These are phyloP conservation scores for Mesorhabditis spiculigera DNA, from an alignment of 2,888 invertebrate genomes.

Conservation along the genomic window DNA sequence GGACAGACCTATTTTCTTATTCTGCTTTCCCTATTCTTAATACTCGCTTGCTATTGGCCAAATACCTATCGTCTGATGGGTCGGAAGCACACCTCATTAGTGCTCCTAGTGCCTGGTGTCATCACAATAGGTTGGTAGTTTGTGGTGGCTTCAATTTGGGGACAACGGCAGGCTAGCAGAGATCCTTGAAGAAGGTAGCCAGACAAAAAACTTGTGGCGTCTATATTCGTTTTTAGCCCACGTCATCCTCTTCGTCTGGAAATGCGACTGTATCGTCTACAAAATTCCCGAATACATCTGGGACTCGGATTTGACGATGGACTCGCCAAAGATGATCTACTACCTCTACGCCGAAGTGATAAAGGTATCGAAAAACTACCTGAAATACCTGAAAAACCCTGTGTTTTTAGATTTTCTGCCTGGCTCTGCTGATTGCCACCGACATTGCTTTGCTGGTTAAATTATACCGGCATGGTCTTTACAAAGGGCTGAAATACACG, in stretches of 20 bases:
- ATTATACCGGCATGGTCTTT: slow-evolving; percentile 4
- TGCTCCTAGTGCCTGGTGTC: not conserved
- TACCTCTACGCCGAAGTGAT: not conserved
- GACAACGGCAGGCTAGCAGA: not conserved
- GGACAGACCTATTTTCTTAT: not conserved
- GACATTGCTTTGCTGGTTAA: slow-evolving; percentile 3
- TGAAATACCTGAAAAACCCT: not conserved
- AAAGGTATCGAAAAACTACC: not conserved
- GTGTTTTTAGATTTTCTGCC: not conserved
- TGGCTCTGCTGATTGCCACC: not conserved
- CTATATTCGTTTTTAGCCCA: not conserved
- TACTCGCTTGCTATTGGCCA: not conserved
- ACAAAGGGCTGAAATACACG: not conserved
- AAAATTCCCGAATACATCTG: not conserved
- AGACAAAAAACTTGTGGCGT: too few relatives aligned
- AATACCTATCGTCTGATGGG: not conserved
- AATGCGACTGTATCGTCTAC: not conserved
- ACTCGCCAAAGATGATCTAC: slow-evolving; percentile 5
- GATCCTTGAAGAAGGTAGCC: too few relatives aligned
- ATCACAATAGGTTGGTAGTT: not conserved
- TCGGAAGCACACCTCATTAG: not conserved
- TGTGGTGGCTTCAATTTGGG: not conserved
- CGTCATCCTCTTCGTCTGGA: slow-evolving; percentile 2
- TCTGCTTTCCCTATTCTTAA: not conserved
- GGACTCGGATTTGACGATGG: slow-evolving; percentile 2